A percentile compares a stretch with the other conserved stretches of the same genome.
Conservation (phyloP, 2,113 vertebrate species). For the Morone saxatilis region DNA sequence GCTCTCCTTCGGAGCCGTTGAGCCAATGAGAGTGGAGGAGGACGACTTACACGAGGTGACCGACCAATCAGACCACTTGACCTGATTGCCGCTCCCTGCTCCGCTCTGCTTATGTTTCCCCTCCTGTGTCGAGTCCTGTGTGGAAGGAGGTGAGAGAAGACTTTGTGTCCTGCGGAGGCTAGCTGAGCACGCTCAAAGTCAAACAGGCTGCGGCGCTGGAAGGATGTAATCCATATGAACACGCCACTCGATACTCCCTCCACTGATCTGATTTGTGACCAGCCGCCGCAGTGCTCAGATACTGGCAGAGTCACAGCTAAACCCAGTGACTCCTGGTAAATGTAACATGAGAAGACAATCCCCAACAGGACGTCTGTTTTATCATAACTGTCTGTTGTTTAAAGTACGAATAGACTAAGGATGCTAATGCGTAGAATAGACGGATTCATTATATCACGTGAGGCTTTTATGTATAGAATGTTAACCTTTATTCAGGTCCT, state of each 20-base stretch:
- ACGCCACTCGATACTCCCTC: conserved; percentile 27
- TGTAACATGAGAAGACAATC: conserved; percentile 44
- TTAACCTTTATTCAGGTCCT: conserved; percentile 75
- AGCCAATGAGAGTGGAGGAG: conserved; percentile 70
- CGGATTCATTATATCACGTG: conserved; percentile 42
- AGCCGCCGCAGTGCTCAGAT: not conserved
- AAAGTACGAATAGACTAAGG: conserved; percentile 26
- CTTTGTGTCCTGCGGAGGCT: conserved; percentile 18
- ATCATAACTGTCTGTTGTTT: conserved; percentile 34
- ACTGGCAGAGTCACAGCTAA: conserved; percentile 25
- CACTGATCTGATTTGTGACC: conserved; percentile 42
- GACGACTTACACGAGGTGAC: conserved; percentile 63
- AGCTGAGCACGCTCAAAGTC: conserved; percentile 21
- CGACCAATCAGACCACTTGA: conserved; percentile 76
- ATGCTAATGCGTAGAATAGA: conserved; percentile 52
- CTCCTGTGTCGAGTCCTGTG: conserved; percentile 51
- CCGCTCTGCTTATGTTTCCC: conserved; percentile 38
- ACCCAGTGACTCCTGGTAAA: conserved; percentile 11
- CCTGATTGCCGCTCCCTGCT: conserved; percentile 68
- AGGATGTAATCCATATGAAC: conserved; percentile 38
- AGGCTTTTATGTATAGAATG: conserved; percentile 58
- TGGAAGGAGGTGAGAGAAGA: conserved; percentile 38
- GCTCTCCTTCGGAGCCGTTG: conserved; percentile 71
- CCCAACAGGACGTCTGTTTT: conserved; percentile 31
- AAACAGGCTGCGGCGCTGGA: conserved; percentile 33